Conservation (phyloP, 2,888 invertebrate genomes). For the Horisme vitalbata region DNA sequence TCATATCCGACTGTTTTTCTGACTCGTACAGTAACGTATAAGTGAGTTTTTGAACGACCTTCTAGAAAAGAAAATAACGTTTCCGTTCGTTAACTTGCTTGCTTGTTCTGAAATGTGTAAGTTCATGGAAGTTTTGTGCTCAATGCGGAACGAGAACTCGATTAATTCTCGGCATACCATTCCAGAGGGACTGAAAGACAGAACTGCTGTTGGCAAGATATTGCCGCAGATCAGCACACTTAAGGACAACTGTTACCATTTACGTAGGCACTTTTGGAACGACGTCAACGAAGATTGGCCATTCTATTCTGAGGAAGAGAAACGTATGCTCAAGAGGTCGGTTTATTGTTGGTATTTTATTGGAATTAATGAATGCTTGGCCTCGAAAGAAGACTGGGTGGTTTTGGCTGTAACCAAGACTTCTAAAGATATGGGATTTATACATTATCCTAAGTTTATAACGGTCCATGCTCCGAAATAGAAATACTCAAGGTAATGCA, state of each 20-base stretch:
- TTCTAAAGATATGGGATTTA: background rate
- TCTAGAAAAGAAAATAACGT: too few relatives aligned
- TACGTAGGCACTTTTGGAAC: slow-evolving; percentile 94
- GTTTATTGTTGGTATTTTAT: slow-evolving; percentile 27
- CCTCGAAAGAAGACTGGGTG: slow-evolving; percentile 14
- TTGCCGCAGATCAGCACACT: slow-evolving; percentile 91
- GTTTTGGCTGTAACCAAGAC: background rate
- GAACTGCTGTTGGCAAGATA: slow-evolving; percentile 88
- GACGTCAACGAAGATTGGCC: slow-evolving; percentile 98
- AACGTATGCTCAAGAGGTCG: slow-evolving; percentile 92
- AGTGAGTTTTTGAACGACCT: too few relatives aligned
- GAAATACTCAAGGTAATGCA: too few relatives aligned
- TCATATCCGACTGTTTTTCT: too few relatives aligned
- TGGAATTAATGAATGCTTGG: slow-evolving; percentile 13
- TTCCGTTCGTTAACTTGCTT: too few relatives aligned
- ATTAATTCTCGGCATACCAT: slow-evolving; percentile 44
- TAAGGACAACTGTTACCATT: slow-evolving; percentile 94
- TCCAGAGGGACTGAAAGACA: slow-evolving; percentile 94
- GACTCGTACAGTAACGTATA: too few relatives aligned
- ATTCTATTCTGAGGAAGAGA: slow-evolving; percentile 95
- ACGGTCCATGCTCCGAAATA: background rate
- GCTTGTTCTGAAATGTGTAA: background rate
- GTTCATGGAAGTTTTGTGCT: slow-evolving; percentile 4
- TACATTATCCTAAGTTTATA: background rate
- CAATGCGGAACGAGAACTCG: slow-evolving; percentile 34